Evolutionary conservation across 2,797 vertebrate genomes (phyloP).

Genomic region (Coccyzus lansbergi): DNA sequence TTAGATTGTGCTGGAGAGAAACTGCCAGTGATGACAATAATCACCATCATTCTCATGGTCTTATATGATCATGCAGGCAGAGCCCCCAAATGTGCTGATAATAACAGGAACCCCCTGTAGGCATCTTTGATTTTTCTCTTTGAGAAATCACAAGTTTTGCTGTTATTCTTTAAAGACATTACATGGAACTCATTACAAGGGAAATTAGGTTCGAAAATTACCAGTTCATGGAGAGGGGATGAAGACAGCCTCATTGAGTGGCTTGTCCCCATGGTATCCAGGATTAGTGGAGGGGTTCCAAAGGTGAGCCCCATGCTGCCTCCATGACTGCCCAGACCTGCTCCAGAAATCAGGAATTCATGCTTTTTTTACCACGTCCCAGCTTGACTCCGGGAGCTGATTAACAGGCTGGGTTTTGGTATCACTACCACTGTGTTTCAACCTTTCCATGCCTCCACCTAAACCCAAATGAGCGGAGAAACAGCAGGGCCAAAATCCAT

Average conservation of each 20-base stretch:
- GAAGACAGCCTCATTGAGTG: not conserved
- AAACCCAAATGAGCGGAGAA: not conserved
- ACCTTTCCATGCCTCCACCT: not conserved
- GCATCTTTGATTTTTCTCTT: not conserved
- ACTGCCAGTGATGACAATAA: not conserved
- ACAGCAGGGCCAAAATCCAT: not conserved
- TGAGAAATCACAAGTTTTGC: not conserved
- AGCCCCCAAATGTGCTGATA: not conserved
- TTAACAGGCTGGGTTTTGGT: not conserved
- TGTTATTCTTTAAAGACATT: not conserved
- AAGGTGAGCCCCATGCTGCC: not conserved
- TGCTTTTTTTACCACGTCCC: not conserved
- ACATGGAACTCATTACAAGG: not conserved
- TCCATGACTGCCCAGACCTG: not conserved
- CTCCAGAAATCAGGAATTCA: not conserved
- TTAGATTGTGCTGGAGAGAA: not conserved
- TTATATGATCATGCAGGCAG: not conserved
- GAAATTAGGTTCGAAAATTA: not conserved
- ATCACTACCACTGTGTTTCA: not conserved
- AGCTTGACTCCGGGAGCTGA: not conserved
- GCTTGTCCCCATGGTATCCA: fast-evolving
- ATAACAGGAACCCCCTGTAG: not conserved
- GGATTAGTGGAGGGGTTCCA: not conserved
- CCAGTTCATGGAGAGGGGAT: not conserved
- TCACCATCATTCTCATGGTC: not conserved